Evolutionary conservation across 2,113 vertebrate genomes (phyloP), one percentile per base, ranked within the genome.

Genomic region (Rousettus leschenaultii): DNA sequence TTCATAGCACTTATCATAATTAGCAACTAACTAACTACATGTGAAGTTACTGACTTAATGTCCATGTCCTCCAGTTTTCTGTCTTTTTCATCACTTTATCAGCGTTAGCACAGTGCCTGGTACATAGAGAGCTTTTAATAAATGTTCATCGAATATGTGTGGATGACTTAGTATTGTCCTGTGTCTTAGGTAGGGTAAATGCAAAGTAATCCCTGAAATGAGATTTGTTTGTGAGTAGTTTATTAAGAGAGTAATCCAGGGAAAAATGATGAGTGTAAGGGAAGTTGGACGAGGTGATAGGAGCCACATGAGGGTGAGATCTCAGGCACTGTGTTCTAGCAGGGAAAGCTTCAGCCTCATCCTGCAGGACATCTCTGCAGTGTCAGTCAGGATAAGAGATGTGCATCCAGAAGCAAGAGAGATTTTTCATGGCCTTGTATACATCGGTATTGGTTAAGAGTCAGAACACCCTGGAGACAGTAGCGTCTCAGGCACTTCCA

Each of bases 141-240:
- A 94, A 35, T 65, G 92, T 51, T 70, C 65, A 9, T 79, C 77
- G 21, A 95, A 70, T 55, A 10, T 22, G 13, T 83, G 28, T 88
- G 26, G 85, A 63, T 74, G n/a, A 63, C 10, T 89, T n/a, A 68
- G 89, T 78, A 79, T 48, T 92, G 24, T 51, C 35, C 40, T 73
- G 6, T 77, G 2, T 74, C 45, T 86, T 79, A 80, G 24, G 24
- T n/a, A 59, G 15, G 1, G 1, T 66, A 91, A 80, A 2, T 14
- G 11, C 21, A 19, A 68, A 80, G 10, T 22, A 79, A 0, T 61
- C 11, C 14, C 14, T 57, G 8, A 57, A 57, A 26, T 57, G 15
- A 73, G 21, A 48, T 89, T 6, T 68, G 5, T 71, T 66, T 88
- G 18, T 21, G 71, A 89, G 38, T 87, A 53, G 59, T 19, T 82